These are phyloP conservation scores for Prinia subflava DNA, from an alignment of 2,113 vertebrate genomes.

Conservation along the genomic window DNA sequence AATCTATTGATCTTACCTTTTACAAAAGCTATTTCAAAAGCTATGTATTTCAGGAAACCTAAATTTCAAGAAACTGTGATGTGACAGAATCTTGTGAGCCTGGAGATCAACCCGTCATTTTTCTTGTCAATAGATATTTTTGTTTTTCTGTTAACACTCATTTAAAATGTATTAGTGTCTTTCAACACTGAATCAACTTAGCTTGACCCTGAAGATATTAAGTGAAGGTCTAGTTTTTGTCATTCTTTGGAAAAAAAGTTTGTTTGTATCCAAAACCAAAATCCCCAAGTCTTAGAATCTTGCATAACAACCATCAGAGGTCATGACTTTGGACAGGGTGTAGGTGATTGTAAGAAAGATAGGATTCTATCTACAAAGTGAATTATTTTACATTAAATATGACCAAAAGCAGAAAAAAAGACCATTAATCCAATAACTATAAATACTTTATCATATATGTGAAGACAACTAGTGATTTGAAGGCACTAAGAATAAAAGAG, in stretches of 20 bases:
- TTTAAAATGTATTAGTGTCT: background rate
- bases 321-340: background rate
- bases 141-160: background rate
- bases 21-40: background rate
- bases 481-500: background rate
- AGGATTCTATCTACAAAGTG: background rate
- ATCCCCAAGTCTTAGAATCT: background rate
- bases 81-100: background rate
- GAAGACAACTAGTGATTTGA: background rate
- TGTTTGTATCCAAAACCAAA: background rate
- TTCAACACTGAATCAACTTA: background rate
- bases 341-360: background rate
- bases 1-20: background rate
- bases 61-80: background rate
- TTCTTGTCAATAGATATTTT: background rate
- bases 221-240: background rate
- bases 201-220: background rate
- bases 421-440: background rate
- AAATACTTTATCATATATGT: background rate
- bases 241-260: background rate
- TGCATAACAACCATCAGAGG: background rate
- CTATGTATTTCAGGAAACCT: background rate
- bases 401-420: background rate
- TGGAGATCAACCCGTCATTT: background rate
- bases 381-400: background rate